These are phyloP conservation scores for Gymnogyps californianus DNA, from an alignment of 2,113 vertebrate genomes.

Conservation along the genomic window DNA sequence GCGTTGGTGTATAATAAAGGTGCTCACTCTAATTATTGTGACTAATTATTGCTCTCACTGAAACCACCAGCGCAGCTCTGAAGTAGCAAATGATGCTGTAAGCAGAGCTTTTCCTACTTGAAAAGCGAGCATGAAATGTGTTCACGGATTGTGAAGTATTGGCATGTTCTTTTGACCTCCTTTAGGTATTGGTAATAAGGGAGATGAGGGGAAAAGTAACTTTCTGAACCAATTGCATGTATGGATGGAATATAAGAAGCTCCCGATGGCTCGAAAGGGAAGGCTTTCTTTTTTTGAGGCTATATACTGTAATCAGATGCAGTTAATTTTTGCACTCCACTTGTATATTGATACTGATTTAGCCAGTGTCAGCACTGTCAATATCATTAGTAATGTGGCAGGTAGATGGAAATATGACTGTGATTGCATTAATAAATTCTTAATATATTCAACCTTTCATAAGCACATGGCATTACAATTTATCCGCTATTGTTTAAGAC, in stretches of 20 bases:
- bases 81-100: background rate
- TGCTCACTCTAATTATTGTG: background rate
- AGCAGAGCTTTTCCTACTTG: background rate
- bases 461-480: constrained; percentile 33
- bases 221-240: background rate
- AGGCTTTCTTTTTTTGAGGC: constrained; percentile 14
- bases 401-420: constrained; percentile 55
- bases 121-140: background rate
- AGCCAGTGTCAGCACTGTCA: constrained; percentile 60
- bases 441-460: constrained; percentile 62
- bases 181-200: background rate
- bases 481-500: constrained; percentile 8
- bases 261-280: background rate
- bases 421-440: constrained; percentile 66
- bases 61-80: background rate
- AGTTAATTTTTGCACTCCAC: constrained; percentile 47
- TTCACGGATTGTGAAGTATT: background rate
- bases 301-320: constrained; percentile 44
- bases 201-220: background rate
- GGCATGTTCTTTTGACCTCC: background rate
- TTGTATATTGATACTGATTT: constrained; percentile 62
- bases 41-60: background rate
- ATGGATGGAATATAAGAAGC: background rate
- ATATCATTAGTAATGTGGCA: constrained; percentile 63
- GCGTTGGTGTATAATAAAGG: background rate